Percentiles rank a stretch among this genome's conserved stretches.
phyloP scores from a whole-genome alignment of 2,888 invertebrate species.

The Acanthacorydalis orientalis region DNA sequence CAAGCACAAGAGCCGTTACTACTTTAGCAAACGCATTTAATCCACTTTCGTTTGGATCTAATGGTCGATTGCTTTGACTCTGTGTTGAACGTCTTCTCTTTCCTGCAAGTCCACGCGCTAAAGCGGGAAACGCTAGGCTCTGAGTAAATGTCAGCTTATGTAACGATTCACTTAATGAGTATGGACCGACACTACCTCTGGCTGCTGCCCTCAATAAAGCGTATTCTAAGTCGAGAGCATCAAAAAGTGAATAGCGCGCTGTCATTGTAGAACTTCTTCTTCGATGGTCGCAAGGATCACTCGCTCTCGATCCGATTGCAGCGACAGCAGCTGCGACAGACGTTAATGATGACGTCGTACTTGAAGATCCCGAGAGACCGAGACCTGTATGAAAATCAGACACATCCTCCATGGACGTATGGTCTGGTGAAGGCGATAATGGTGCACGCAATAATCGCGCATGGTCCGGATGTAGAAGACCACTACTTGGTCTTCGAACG shows the following conservation, averaged over 20 bases:
- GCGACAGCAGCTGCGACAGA: constrained; percentile 28
- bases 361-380: constrained; percentile 30
- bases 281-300: constrained; percentile 29
- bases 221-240: constrained; percentile 53
- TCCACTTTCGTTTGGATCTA: constrained; percentile 45
- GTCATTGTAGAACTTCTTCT: constrained; percentile 42
- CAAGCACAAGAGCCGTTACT: constrained; percentile 48
- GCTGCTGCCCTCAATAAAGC: constrained; percentile 49
- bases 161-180: constrained; percentile 50
- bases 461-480: constrained; percentile 51
- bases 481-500: constrained; percentile 35
- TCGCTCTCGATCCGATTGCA: constrained; percentile 17
- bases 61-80: constrained; percentile 29
- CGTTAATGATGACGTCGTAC: constrained; percentile 39
- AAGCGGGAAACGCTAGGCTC: constrained; percentile 52
- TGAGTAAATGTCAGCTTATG: constrained; percentile 59
- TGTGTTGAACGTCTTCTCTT: constrained; percentile 39
- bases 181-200: constrained; percentile 53
- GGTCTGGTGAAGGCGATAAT: constrained; percentile 26
- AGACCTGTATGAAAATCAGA: constrained; percentile 28
- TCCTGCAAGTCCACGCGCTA: constrained; percentile 48
- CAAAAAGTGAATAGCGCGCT: constrained; percentile 47
- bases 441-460: constrained; percentile 37
- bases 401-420: constrained; percentile 27
- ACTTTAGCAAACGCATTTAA: constrained; percentile 55